Percentiles rank a stretch among this genome's conserved stretches.
Evolutionary conservation across 2,888 invertebrate species (phyloP).

Genomic region (Helicoverpa assulta): DNA sequence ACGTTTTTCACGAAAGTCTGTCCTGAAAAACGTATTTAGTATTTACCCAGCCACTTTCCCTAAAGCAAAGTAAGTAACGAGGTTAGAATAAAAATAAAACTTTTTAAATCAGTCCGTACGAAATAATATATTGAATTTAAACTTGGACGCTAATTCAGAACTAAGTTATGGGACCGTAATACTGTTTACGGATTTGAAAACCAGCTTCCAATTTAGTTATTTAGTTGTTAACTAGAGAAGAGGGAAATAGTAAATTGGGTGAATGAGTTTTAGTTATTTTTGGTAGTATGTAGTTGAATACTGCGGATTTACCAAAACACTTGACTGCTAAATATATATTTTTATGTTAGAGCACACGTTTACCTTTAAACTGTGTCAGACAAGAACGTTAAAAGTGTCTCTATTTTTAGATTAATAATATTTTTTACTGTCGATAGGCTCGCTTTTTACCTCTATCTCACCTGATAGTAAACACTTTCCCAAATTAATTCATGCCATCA

Average conservation of each 20-base stretch:
- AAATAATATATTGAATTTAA: slow-evolving; percentile 67
- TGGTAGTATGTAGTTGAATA: too few species aligned
- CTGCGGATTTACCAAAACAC: too few species aligned
- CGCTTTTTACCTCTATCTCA: too few species aligned
- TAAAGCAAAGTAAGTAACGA: slow-evolving; percentile 27
- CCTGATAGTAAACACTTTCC: too few species aligned
- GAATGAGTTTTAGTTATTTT: not conserved
- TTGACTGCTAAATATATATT: too few species aligned
- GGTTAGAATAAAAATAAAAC: slow-evolving; percentile 33
- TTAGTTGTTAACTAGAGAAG: slow-evolving; percentile 28
- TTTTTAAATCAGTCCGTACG: slow-evolving; percentile 45
- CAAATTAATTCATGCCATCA: too few species aligned
- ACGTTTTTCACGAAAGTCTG: not conserved
- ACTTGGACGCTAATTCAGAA: slow-evolving; percentile 61
- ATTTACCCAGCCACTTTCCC: slow-evolving; percentile 21
- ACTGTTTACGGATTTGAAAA: slow-evolving; percentile 63
- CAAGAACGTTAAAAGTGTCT: too few species aligned
- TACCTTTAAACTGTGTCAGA: too few species aligned
- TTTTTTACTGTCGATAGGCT: too few species aligned
- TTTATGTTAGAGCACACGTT: too few species aligned
- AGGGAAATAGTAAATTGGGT: not conserved
- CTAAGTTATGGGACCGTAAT: slow-evolving; percentile 64
- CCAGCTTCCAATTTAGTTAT: slow-evolving; percentile 55
- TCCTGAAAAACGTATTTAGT: slow-evolving; percentile 24
- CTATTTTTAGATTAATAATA: too few species aligned